Base-by-base conservation (phyloP, 2,888 invertebrate genomes). In the Rotaria socialis region DNA sequence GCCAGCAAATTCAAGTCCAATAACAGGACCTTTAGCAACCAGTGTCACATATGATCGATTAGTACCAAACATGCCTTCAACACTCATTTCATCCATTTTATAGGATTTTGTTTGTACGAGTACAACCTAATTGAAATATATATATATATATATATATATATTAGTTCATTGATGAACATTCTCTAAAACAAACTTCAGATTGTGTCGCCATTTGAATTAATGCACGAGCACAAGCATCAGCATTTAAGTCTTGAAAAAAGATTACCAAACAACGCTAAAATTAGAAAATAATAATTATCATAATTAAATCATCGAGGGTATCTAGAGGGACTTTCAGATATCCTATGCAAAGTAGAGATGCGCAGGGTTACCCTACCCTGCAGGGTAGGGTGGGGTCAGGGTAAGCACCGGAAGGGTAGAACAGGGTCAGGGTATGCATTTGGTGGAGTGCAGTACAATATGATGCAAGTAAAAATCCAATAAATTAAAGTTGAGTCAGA, bases 201-300 rank as follows among this genome's bases (percentile, higher is more conserved):
- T 88, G 85, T 86, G 88, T 89, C 88, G 91, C 89, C 84, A 89
- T 88, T 85, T 89, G 88, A 84, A 91, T 89, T 86, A 91, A 90
- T 24, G 89, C 88, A 85, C 89, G 88, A 5, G 91, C 91, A 88
- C 91, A 88, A 41, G 90, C 89, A 85, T 89, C 89, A 24, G 90
- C 89, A 75, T 90, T 89, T 16, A 90, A 91, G 88, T 92, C 91
- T 88, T 89, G 89, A 88, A 92, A 92, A 88, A 92, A 91, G 14
- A 91, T 90, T 8, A 92, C 89, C 85, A 92, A 89, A 88, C 91
- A 91, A 5, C 89, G 89, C 90, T 91, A 88, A 60, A 89, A 89
- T 85, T 58, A 85, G 85, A 87, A 52, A 52, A 16, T 16, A 16
- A 11, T 52, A 52, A 4, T 50, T 50, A 2, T 50, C 35, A 35